Evolutionary conservation across 1,140 invertebrate species (phyloP), one percentile per base, ranked within the genome.

Genomic region (Drosophila navojoa): DNA sequence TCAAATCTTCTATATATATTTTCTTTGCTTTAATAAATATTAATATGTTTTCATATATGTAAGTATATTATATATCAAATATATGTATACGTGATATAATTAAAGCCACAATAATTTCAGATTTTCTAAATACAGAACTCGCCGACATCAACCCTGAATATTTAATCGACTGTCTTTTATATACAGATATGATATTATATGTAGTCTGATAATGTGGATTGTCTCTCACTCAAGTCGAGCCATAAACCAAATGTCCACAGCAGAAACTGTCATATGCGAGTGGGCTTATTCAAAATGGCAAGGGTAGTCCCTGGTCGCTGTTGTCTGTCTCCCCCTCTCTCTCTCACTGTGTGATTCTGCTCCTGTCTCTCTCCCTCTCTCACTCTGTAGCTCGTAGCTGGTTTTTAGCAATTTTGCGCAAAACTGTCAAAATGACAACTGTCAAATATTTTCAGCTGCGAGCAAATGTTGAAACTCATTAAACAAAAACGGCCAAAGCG

Each of bases 401-500:
- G 49, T 61, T 61, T 54, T 70, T 47, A 49, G 60, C 61, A 71
- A 68, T 60, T 68, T 67, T 60, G 62, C 47, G 63, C 63, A 58
- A 76, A 63, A 78, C 69, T 84, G 80, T 79, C 80, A 79, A 70
- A 81, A 55, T 81, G 79, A 81, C 76, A 87, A 87, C 84, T 89
- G 82, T 79, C 84, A 89, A 77, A 89, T 79, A 74, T 35, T 69
- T 87, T 87, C 84, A 86, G 82, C 79, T 79, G 78, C 81, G 75
- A 72, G 71, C 72, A 86, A 87, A 86, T 81, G 82, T 87, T 87
- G 71, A 67, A 86, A 86, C 82, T 86, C 82, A 82, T 87, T 82
- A 82, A 72, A 70, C 81, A 81, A 73, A 79, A 59, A 63, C 77
- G 66, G 52, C 78, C 55, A 71, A 63, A 29, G 71, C 49, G 61